Percentiles rank a stretch among this genome's conserved stretches.
Evolutionary conservation across 2,888 invertebrate genomes (phyloP).

Genomic region (Stramonita haemastoma): DNA sequence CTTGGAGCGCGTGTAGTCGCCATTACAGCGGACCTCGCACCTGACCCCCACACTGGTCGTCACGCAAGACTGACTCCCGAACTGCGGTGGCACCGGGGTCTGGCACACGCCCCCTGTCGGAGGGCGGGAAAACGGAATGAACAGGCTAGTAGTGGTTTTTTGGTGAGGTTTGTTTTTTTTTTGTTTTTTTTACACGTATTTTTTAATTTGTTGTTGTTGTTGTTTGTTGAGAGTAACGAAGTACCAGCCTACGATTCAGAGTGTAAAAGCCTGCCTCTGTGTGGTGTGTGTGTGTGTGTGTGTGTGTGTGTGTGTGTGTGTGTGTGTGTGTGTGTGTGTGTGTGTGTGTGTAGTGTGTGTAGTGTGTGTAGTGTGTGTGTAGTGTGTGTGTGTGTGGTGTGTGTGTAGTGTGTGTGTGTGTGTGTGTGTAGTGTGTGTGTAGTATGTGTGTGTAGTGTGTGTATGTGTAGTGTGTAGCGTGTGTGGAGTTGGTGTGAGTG

Average conservation of each 20-base stretch:
- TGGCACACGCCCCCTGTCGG: constrained; percentile 25
- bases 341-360: neutral
- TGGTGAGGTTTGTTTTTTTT: too few relatives aligned
- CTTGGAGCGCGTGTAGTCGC: constrained; percentile 30
- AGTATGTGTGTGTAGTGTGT: too few relatives aligned
- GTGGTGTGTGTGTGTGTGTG: neutral
- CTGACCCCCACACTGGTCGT: constrained; percentile 27
- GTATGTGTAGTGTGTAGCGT: too few relatives aligned
- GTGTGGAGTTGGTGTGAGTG: too few relatives aligned
- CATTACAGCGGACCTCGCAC: constrained; percentile 38
- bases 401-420: neutral
- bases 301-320: neutral
- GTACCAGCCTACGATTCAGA: neutral
- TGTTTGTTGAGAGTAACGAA: too few relatives aligned
- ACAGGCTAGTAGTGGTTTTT: too few relatives aligned
- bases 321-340: neutral
- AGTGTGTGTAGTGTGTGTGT: too few relatives aligned
- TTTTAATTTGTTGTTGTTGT: too few relatives aligned
- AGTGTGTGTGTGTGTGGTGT: neutral
- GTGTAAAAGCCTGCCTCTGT: neutral
- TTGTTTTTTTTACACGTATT: too few relatives aligned
- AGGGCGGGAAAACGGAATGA: too few relatives aligned
- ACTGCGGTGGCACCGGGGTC: constrained; percentile 32
- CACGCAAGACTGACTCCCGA: constrained; percentile 41
- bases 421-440: neutral